phyloP scores from a whole-genome alignment of 2,797 vertebrate species.

The Argya squamiceps region DNA sequence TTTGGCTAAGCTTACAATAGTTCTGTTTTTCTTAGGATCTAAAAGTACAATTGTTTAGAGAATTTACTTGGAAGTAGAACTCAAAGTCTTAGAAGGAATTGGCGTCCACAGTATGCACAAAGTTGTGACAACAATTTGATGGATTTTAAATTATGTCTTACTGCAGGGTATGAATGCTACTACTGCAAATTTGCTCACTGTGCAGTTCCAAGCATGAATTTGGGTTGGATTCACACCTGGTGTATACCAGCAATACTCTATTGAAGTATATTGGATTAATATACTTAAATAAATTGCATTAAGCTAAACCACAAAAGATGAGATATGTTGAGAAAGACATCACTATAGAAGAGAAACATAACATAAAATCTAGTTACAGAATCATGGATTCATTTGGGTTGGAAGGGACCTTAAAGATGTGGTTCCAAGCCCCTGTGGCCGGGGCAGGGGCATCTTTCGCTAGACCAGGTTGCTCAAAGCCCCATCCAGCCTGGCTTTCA shows the following conservation, averaged over 20 bases:
- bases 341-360: not conserved
- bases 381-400: not conserved
- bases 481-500: not conserved
- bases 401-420: not conserved
- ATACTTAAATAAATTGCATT: not conserved
- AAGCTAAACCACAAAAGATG: not conserved
- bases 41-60: not conserved
- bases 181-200: not conserved
- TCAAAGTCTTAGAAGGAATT: not conserved
- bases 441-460: not conserved
- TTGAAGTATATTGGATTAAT: not conserved
- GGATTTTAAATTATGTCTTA: not conserved
- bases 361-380: not conserved
- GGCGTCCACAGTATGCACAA: fast-evolving
- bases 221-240: not conserved
- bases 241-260: not conserved
- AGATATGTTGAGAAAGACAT: not conserved
- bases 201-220: not conserved
- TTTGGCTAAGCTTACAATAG: not conserved
- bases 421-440: fast-evolving
- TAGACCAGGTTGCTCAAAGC: not conserved
- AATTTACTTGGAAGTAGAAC: not conserved
- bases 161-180: not conserved
- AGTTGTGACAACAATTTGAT: not conserved
- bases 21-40: not conserved